Percentiles rank a stretch among this genome's conserved stretches.
Conservation (phyloP, 2,113 vertebrate species). For the Microcebus ravelobensis region DNA sequence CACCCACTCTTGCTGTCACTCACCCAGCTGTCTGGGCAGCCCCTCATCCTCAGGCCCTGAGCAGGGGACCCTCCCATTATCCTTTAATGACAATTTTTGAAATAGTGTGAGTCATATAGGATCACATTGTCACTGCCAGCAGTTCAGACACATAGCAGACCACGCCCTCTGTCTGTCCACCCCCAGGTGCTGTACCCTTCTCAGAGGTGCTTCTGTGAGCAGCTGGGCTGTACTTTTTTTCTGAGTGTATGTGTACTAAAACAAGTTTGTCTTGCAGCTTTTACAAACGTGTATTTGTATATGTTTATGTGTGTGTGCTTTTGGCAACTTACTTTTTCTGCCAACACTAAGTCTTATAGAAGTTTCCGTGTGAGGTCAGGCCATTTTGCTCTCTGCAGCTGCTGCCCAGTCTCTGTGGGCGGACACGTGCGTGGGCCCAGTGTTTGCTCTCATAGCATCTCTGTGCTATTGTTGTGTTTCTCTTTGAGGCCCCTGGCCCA, state of each 20-base stretch:
- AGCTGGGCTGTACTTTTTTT: neutral
- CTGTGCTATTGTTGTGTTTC: neutral
- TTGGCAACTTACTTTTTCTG: neutral
- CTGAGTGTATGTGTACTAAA: too few species aligned
- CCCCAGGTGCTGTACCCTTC: neutral
- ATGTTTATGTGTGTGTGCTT: neutral
- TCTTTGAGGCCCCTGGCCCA: neutral
- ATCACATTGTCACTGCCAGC: neutral
- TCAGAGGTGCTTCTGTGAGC: neutral
- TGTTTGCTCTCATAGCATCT: neutral
- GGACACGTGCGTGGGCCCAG: rapidly evolving
- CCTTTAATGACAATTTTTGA: neutral
- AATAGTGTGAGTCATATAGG: neutral
- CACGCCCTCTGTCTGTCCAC: too few species aligned
- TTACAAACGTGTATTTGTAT: neutral
- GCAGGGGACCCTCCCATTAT: neutral
- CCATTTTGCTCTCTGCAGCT: neutral
- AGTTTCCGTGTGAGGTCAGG: neutral
- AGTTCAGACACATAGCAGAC: neutral
- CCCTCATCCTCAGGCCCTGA: neutral
- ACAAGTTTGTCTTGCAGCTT: neutral
- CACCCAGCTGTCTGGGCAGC: neutral
- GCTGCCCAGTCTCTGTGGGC: neutral
- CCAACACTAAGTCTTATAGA: neutral
- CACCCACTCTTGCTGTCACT: neutral